Base-by-base conservation (phyloP, 2,888 invertebrate species). In the Pasiphila rectangulata region DNA sequence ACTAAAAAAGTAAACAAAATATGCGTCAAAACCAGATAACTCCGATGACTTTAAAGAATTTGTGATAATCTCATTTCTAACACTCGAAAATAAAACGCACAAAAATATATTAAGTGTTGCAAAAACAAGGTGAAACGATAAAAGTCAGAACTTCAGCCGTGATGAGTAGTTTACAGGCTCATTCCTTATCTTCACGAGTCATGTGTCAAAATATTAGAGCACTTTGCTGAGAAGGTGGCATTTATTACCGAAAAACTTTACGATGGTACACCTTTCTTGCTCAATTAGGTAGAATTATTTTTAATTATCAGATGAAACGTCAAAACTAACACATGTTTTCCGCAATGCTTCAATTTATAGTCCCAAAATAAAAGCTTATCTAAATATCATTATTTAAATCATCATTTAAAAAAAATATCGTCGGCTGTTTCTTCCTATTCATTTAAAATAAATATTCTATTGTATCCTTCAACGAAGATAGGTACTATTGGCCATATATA, bases 171-270 rank as follows among this genome's bases (percentile, higher is more conserved):
- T 72, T 66, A 63, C 56, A 54, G 58, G 60, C 58, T 58, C 64
- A 62, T 60, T 63, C 56, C 64, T 73, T 76, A 78, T 79, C 81
- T 69, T 36, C 40, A 36, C 42, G 64, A 66, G 67, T 54, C 49
- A 58, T 61, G 65, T 72, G 75, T 74, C 75, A 75, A 67, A 79
- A 79, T 68, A 78, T 72, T 64, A 51, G 56, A 64, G 16, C 48
- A 50, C 24, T 59, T 61, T 9, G 23, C 34, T 10, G 25, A 24
- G 19, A 23, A 37, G 5, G 30, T 27, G 16, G 23, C 37, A 41
- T 46, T 51, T 46, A 46, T 42, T 42, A 34, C 35, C 23, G 16
- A 32, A 39, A 38, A 37, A 19, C 24, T 15, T 38, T 7, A 34
- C 45, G 24, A 17, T 32, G 17, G 4, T 32, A n/a, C 17, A n/a